Evolutionary conservation across 2,113 vertebrate species (phyloP), one percentile per base, ranked within the genome.

Genomic region (Leucosticte australis): DNA sequence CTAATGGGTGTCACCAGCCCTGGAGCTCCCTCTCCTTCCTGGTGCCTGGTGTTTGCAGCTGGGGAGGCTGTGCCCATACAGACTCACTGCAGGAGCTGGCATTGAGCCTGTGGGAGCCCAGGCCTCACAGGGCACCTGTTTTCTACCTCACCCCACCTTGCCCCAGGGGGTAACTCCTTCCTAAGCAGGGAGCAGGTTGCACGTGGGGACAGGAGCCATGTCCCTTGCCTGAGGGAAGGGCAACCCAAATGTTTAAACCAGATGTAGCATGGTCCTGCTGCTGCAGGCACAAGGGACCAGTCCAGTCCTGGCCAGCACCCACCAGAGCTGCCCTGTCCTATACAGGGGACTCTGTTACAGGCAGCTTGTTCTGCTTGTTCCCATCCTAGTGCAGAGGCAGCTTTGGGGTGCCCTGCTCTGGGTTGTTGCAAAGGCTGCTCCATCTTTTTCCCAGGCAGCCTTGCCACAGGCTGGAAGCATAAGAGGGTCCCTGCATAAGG

Each of bases 1-100:
- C 10, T 22, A 44, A 23, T 0, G 2, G 21, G 7, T 2, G 5
- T 15, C 37, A 39, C 37, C 55, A 81, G 1, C 21, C 1, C 1
- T 6, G 8, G 12, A 42, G 42, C 14, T 64, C 47, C 57, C 46
- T 41, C 42, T 62, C 20, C 23, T 69, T 35, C 41, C 24, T 16
- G 0, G 1, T 49, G 11, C 49, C 68, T 10, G 41, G 41, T 42
- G 24, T 21, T 8, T 8, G 31, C 64, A 63, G 39, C 49, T n/a
- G 33, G 47, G 39, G 24, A 79, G 15, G 42, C 39, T 21, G 65
- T 71, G 28, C 19, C 21, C 1, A 0, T 13, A 15, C 42, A 24
- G 5, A 49, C 30, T 46, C 70, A 22, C 11, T 37, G 73, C 42
- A 39, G 59, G 30, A 73, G 22, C 57, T 65, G 68, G 46, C 69